Percentiles rank a stretch among this genome's conserved stretches.
Conservation (phyloP, 2,797 vertebrate genomes). For the Momotus momota region DNA sequence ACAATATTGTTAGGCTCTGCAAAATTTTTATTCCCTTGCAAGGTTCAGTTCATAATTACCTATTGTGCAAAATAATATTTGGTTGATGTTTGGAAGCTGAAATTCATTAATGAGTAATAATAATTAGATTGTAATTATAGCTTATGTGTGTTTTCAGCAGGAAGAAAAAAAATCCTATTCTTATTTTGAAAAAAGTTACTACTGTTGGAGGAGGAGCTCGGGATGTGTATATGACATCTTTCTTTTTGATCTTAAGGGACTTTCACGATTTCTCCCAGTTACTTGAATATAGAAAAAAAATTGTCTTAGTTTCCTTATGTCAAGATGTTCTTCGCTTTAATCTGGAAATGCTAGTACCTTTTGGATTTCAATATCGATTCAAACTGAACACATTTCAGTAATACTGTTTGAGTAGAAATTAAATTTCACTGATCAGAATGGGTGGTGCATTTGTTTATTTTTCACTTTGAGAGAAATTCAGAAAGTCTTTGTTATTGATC, state of each 20-base stretch:
- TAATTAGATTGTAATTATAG: constrained; percentile 3
- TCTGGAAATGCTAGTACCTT: background rate
- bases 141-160: background rate
- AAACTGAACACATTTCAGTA: background rate
- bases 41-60: background rate
- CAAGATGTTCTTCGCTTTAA: background rate
- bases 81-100: background rate
- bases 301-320: background rate
- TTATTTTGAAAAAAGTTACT: background rate
- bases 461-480: background rate
- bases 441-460: background rate
- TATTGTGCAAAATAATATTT: background rate
- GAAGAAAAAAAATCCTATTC: background rate
- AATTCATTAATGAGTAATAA: background rate
- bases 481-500: background rate
- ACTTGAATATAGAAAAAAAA: background rate
- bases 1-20: background rate
- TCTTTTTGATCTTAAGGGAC: background rate
- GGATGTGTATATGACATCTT: background rate
- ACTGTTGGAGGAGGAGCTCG: constrained; percentile 1
- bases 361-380: background rate
- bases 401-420: background rate
- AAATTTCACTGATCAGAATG: background rate
- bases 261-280: background rate
- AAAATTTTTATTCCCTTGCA: background rate